These are phyloP conservation scores for Hypomesus transpacificus DNA, from an alignment of 2,113 vertebrate genomes.

Conservation along the genomic window DNA sequence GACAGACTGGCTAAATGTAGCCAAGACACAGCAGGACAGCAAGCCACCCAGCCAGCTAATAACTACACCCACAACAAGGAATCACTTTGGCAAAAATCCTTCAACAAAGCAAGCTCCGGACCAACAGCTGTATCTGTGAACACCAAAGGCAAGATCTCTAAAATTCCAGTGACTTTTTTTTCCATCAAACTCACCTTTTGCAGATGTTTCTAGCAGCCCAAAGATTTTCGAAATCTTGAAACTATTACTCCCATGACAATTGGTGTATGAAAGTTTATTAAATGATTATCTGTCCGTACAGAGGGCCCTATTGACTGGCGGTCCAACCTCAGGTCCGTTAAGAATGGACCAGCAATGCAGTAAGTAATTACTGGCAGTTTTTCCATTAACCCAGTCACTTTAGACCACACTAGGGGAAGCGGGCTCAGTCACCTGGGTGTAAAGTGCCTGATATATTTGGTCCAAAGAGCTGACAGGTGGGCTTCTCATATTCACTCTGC, in stretches of 20 bases:
- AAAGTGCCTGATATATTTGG: constrained; percentile 6
- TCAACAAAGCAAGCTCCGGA: constrained; percentile 45
- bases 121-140: constrained; percentile 43
- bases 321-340: constrained; percentile 67
- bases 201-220: not conserved
- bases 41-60: constrained; percentile 21
- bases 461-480: constrained; percentile 37
- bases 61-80: constrained; percentile 47
- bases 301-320: constrained; percentile 71
- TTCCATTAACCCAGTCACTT: constrained; percentile 6
- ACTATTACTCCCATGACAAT: not conserved
- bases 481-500: constrained; percentile 46
- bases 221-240: not conserved
- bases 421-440: constrained; percentile 34
- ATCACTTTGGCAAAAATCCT: constrained; percentile 39
- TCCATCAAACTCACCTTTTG: not conserved
- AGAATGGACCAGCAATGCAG: constrained; percentile 36
- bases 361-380: constrained; percentile 69
- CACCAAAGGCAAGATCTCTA: constrained; percentile 52
- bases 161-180: not conserved
- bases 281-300: constrained; percentile 15
- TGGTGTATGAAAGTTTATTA: not conserved
- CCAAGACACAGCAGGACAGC: constrained; percentile 46
- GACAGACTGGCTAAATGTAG: constrained; percentile 40
- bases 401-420: constrained; percentile 14